Conservation (phyloP, 1,140 invertebrate genomes). For the Bombus affinis region DNA sequence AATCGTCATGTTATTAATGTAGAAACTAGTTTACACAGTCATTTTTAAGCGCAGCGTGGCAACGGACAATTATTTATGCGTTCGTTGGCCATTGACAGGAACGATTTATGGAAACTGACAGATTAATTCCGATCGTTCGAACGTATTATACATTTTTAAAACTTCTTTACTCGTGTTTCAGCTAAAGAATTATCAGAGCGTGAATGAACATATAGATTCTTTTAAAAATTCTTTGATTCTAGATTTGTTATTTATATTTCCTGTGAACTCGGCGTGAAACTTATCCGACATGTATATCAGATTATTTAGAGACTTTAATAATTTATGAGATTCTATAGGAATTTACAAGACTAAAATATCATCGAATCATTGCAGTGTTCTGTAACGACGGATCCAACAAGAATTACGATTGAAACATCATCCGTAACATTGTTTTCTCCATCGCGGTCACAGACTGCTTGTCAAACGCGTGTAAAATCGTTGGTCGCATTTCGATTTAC, state of each 20-base stretch:
- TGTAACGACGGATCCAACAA: conserved; percentile 39
- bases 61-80: conserved; percentile 4
- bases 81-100: neutral
- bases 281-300: neutral
- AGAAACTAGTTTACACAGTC: conserved; percentile 1
- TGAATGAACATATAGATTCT: neutral
- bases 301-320: no score
- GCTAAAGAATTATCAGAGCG: neutral
- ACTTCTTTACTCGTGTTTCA: neutral
- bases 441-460: neutral
- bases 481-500: neutral
- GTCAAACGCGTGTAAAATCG: neutral
- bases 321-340: neutral
- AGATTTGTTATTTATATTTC: neutral
- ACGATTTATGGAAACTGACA: neutral
- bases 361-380: neutral
- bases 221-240: neutral
- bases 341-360: neutral
- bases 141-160: neutral
- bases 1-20: conserved; percentile 10
- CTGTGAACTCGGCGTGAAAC: neutral
- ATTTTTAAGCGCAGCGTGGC: neutral
- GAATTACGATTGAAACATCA: conserved; percentile 52
- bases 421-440: conserved; percentile 49
- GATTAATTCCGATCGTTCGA: neutral